Evolutionary conservation across 2,888 invertebrate species (phyloP).

Genomic region (Dione juno): DNA sequence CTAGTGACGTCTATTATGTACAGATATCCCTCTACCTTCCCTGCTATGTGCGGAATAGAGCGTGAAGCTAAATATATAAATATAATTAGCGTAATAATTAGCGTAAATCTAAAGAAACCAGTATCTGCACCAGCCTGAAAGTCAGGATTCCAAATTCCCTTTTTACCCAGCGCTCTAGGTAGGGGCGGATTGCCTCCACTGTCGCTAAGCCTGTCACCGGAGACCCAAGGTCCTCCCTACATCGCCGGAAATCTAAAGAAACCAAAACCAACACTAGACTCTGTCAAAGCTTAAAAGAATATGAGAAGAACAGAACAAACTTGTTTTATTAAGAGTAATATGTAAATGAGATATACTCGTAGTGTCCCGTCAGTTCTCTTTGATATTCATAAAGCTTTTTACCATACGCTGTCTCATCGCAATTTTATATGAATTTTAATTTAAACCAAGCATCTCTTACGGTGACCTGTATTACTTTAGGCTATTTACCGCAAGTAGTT

Average conservation of each 20-base stretch:
- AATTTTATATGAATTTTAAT: conserved; percentile 41
- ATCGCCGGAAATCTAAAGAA: no score
- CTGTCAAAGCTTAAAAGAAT: background rate
- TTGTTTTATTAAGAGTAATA: conserved; percentile 2
- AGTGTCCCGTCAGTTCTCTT: conserved; percentile 30
- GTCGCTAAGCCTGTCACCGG: no score
- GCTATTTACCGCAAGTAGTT: background rate
- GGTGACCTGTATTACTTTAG: conserved; percentile 33
- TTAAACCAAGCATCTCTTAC: conserved; percentile 27
- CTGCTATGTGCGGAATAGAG: background rate
- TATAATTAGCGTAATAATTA: no score
- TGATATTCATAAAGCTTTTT: conserved; percentile 38
- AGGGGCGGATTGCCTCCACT: no score
- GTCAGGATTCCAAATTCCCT: no score
- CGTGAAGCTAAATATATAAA: no score
- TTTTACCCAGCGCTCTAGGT: no score
- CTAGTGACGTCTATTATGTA: no score
- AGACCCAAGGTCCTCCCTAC: no score
- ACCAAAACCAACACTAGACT: background rate
- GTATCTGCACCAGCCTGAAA: no score
- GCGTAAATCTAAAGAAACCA: no score
- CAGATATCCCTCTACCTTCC: no score
- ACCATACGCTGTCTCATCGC: conserved; percentile 35
- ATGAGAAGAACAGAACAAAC: background rate
- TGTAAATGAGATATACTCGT: background rate